Conservation (phyloP, 2,888 invertebrate genomes). For the Calephelis perditalis region DNA sequence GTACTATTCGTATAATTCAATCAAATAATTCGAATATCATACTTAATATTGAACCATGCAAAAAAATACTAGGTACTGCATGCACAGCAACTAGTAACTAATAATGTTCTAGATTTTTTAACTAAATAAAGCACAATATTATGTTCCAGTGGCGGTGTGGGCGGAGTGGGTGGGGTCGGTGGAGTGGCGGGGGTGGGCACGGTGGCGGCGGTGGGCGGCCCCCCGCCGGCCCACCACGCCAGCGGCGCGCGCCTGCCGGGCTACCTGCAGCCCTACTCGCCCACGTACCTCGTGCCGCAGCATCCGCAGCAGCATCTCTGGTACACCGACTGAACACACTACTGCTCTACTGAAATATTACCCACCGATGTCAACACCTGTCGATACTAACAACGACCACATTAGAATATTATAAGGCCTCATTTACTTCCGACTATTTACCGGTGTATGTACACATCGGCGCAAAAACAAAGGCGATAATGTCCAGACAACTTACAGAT, state of each 20-base stretch:
- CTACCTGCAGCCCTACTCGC: conserved; percentile 72
- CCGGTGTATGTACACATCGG: no score
- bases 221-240: conserved; percentile 91
- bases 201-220: conserved; percentile 83
- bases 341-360: neutral
- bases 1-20: no score
- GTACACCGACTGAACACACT: conserved; percentile 32
- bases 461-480: no score
- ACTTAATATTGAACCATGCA: no score
- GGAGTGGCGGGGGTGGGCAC: conserved; percentile 56
- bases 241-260: conserved; percentile 78
- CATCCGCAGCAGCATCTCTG: conserved; percentile 36
- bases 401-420: no score
- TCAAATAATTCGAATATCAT: no score
- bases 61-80: no score
- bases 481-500: no score
- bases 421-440: neutral
- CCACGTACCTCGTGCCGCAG: conserved; percentile 65
- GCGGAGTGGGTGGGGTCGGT: conserved; percentile 42
- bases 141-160: conserved; percentile 41
- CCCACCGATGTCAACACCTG: neutral
- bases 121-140: neutral
- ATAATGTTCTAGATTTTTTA: no score
- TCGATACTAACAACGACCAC: no score
- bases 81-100: no score